Evolutionary conservation across 2,888 invertebrate species (phyloP).

Genomic region (Elegia similella): DNA sequence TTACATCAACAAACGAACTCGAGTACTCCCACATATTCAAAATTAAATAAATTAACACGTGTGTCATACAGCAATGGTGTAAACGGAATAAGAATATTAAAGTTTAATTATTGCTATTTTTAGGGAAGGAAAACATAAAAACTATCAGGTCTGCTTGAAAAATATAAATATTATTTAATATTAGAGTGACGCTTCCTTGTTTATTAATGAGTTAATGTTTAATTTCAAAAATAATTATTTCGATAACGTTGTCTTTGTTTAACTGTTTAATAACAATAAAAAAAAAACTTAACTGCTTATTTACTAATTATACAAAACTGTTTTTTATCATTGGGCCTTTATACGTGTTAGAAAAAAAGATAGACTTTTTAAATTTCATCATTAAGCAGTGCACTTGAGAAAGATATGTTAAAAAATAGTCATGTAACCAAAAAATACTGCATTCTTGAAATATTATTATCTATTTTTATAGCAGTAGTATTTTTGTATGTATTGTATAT

Average conservation of each 20-base stretch:
- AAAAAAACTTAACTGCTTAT: no score
- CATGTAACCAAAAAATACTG: no score
- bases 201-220: conserved; percentile 24
- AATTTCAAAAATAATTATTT: conserved; percentile 10
- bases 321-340: no score
- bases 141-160: conserved; percentile 32
- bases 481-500: no score
- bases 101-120: conserved; percentile 28
- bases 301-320: no score
- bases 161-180: conserved; percentile 38
- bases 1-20: conserved; percentile 46
- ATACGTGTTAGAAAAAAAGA: no score
- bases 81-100: conserved; percentile 3
- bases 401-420: no score
- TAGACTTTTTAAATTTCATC: no score
- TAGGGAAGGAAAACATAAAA: conserved; percentile 47
- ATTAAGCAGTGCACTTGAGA: no score
- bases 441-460: no score
- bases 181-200: conserved; percentile 41
- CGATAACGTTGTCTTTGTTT: neutral
- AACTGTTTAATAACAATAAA: neutral
- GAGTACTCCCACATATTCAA: conserved; percentile 46
- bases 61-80: neutral
- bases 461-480: no score
- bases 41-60: conserved; percentile 20